These are phyloP conservation scores for Pterostichus madidus DNA, from an alignment of 2,888 invertebrate genomes.

Conservation along the genomic window DNA sequence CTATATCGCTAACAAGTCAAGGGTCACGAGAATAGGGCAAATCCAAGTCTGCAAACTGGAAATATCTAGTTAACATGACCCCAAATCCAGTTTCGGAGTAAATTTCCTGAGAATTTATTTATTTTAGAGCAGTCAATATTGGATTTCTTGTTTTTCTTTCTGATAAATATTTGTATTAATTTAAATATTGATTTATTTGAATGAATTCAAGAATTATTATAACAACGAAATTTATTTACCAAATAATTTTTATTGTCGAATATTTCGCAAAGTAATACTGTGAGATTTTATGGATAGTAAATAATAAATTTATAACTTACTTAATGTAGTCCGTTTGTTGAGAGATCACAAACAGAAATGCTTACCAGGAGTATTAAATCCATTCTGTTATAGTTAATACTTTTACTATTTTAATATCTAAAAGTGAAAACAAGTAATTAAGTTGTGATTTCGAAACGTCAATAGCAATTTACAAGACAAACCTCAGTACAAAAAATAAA, in stretches of 20 bases:
- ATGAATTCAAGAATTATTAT: slow-evolving; percentile 14
- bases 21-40: slow-evolving; percentile 58
- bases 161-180: slow-evolving; percentile 3
- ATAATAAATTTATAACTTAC: not conserved
- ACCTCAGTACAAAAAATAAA: not conserved
- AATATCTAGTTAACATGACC: slow-evolving; percentile 52
- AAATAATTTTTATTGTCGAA: not conserved
- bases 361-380: not conserved
- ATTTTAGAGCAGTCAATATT: slow-evolving; percentile 18
- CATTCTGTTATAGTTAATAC: slow-evolving; percentile 13
- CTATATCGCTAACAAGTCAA: slow-evolving; percentile 49
- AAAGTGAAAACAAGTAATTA: slow-evolving; percentile 38
- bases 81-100: slow-evolving; percentile 50
- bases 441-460: slow-evolving; percentile 4
- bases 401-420: slow-evolving; percentile 25
- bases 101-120: slow-evolving; percentile 48
- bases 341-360: not conserved
- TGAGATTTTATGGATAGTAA: not conserved
- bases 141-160: not conserved
- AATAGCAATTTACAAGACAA: not conserved
- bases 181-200: not conserved
- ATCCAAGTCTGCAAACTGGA: slow-evolving; percentile 57
- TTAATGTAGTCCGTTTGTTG: too few relatives aligned
- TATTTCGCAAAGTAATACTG: not conserved
- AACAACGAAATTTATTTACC: not conserved